Conservation (phyloP, 2,888 invertebrate genomes). For the Chesias legatella region DNA sequence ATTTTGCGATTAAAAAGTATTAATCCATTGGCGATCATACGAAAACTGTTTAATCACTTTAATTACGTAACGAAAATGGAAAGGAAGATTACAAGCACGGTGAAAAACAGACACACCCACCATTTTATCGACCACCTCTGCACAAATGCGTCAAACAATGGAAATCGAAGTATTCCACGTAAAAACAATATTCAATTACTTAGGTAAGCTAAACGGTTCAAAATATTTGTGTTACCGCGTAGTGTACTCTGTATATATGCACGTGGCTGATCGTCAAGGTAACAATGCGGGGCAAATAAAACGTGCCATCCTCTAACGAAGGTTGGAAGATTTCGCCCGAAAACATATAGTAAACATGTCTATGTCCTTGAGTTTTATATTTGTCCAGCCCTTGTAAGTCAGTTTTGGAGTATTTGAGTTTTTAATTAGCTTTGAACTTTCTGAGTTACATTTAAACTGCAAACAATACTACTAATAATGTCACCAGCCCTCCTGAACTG, state of each 20-base stretch:
- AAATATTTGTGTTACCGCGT: conserved; percentile 46
- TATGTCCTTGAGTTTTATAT: conserved; percentile 2
- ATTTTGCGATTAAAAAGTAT: too few relatives aligned
- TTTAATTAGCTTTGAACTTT: too few relatives aligned
- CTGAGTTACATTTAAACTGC: too few relatives aligned
- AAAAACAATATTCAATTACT: conserved; percentile 46
- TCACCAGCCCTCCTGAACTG: too few relatives aligned
- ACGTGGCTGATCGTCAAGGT: conserved; percentile 35
- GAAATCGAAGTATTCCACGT: conserved; percentile 36
- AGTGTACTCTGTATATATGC: conserved; percentile 20
- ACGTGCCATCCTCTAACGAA: conserved; percentile 32
- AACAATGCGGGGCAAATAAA: conserved; percentile 34
- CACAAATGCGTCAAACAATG: conserved; percentile 19
- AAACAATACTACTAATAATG: too few relatives aligned
- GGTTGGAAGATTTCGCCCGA: conserved; percentile 26
- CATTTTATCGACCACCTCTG: conserved; percentile 1
- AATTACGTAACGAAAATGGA: too few relatives aligned
- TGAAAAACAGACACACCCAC: conserved; percentile 7
- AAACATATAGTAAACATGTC: conserved; percentile 4
- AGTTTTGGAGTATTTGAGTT: too few relatives aligned
- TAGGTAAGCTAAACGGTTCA: conserved; percentile 26
- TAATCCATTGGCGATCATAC: too few relatives aligned
- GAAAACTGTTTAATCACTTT: too few relatives aligned
- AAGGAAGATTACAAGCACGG: too few relatives aligned
- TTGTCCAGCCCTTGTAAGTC: neutral